A percentile compares a stretch with the other conserved stretches of the same genome.
These are phyloP conservation scores for Ptychadena robeensis DNA, from an alignment of 2,797 vertebrate species.

Conservation along the genomic window DNA sequence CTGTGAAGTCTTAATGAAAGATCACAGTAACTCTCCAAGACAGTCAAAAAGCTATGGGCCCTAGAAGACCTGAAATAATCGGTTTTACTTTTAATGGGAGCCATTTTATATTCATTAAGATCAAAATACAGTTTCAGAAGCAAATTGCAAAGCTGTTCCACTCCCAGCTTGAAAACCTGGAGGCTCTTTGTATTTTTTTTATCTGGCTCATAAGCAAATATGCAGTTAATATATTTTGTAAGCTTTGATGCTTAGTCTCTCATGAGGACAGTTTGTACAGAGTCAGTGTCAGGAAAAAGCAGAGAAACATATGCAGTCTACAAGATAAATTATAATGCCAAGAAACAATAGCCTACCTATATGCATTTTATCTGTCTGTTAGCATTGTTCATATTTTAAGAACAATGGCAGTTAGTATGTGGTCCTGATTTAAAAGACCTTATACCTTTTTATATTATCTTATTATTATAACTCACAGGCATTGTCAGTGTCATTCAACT, in stretches of 20 bases:
- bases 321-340: slow-evolving; percentile 64
- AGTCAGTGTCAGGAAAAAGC: slow-evolving; percentile 78
- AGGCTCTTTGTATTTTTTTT: slow-evolving; percentile 88
- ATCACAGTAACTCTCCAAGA: slow-evolving; percentile 98
- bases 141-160: slow-evolving; percentile 98
- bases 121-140: slow-evolving; percentile 97
- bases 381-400: not conserved
- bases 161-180: slow-evolving; percentile 95
- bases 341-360: slow-evolving; percentile 66
- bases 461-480: not conserved
- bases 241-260: slow-evolving; percentile 90
- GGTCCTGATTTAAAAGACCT: not conserved
- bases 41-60: slow-evolving; percentile 93
- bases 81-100: slow-evolving; percentile 97
- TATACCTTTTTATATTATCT: not conserved
- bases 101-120: slow-evolving; percentile 99
- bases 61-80: slow-evolving; percentile 94
- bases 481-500: not conserved
- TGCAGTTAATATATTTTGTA: slow-evolving; percentile 91
- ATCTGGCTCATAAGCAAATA: slow-evolving; percentile 91
- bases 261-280: slow-evolving; percentile 86
- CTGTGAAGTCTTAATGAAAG: slow-evolving; percentile 98
- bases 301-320: slow-evolving; percentile 71
- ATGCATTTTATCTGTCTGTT: not conserved
- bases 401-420: not conserved